These are phyloP conservation scores for Sorex araneus DNA, from an alignment of 2,113 vertebrate genomes.

Conservation along the genomic window DNA sequence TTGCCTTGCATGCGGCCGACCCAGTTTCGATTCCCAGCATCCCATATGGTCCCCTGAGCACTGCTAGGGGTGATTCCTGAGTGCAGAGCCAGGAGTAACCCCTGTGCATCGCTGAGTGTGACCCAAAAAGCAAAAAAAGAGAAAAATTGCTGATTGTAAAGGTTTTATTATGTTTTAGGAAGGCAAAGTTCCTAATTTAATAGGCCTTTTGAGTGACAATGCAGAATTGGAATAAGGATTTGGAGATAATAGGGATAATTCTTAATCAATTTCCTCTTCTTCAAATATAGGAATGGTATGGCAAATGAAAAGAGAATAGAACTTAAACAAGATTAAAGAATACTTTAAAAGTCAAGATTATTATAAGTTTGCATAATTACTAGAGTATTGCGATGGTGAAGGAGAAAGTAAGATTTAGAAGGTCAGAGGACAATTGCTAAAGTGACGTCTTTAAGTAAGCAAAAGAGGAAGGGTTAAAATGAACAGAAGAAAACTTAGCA, in stretches of 20 bases:
- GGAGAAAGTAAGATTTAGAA: not conserved
- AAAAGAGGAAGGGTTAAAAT: not conserved
- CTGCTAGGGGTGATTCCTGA: too few species aligned
- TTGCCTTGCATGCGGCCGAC: too few species aligned
- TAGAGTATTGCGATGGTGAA: not conserved
- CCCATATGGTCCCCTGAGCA: too few species aligned
- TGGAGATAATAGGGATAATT: not conserved
- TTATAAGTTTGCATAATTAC: not conserved
- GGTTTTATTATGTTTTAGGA: not conserved
- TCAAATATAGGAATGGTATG: not conserved
- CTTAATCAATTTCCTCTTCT: not conserved
- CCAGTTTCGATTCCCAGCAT: too few species aligned
- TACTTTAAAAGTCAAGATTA: not conserved
- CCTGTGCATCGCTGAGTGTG: too few species aligned
- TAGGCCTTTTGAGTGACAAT: not conserved
- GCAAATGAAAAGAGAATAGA: not conserved
- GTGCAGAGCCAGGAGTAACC: too few species aligned
- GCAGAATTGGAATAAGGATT: not conserved
- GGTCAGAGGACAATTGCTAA: not conserved
- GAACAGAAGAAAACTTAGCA: not conserved
- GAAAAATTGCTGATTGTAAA: constrained; percentile 43
- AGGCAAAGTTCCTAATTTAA: not conserved
- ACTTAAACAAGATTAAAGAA: not conserved
- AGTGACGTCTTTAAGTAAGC: not conserved
- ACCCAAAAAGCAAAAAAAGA: too few species aligned